Base-by-base conservation (phyloP, 53 echinoderm and acorn worm genomes). In the Stichopus horrens region DNA sequence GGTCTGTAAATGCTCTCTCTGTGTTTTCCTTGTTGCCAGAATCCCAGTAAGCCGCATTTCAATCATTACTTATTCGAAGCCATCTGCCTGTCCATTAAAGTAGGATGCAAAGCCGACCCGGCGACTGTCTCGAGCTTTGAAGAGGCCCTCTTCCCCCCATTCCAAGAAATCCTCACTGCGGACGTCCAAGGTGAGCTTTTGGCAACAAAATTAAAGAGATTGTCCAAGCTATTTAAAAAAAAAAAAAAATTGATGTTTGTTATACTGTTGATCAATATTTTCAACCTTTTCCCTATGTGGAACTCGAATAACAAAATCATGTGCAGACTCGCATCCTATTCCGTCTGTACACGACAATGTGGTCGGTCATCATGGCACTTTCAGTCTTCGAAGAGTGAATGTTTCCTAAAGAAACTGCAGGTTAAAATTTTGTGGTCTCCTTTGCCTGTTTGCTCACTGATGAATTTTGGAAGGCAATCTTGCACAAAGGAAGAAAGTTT, bases 1-100 rank as follows among this genome's bases (percentile, higher is more conserved):
- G 37, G 68, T n/a, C 4, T 67, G 11, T 37, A 37, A 37, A 1
- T 37, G 37, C 37, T 37, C n/a, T 52, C n/a, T 90, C n/a, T 53
- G 20, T 23, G 57, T 52, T 75, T 71, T 58, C 1, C 37, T 73
- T 23, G 9, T 19, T 74, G 75, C 53, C 76, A 97, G 97, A 97
- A 97, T 71, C 97, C 97, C 9, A 95, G 95, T 88, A 97, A 97
- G 84, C 97, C 97, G 5, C 97, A 97, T 81, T 97, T 97, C 95
- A 97, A 97, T 88, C 97, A 97, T 76, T 97, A 97, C 79, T 90
- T 97, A 58, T 97, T 97, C 88, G 97, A 97, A 78, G 89, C 95
- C 8, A 88, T 97, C 59, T 93, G 97, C 85, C 84, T 97, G 22
- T 93, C 95, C 16, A 93, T 97, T 81, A 83, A 91, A 74, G 92